phyloP scores from a whole-genome alignment of 2,797 vertebrate species.

The Mycteria americana region DNA sequence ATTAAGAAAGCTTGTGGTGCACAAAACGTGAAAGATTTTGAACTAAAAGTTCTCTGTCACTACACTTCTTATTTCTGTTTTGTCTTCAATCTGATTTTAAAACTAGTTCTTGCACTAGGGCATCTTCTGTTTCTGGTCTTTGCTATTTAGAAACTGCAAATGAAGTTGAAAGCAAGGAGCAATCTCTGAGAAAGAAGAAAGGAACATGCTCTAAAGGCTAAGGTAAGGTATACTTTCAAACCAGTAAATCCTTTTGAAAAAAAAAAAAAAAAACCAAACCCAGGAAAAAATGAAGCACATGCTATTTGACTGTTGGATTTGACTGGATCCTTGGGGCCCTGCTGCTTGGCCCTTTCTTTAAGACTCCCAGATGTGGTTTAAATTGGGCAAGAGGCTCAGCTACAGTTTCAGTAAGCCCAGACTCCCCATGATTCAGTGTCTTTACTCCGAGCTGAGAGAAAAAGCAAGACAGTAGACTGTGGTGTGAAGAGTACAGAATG shows the following conservation, averaged over 20 bases:
- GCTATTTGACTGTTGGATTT: neutral
- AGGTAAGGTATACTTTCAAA: neutral
- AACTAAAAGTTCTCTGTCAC: neutral
- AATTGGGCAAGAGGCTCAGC: neutral
- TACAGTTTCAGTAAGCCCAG: neutral
- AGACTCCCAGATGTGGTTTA: neutral
- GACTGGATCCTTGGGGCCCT: neutral
- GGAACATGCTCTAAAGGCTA: neutral
- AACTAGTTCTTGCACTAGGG: neutral
- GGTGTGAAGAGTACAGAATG: neutral
- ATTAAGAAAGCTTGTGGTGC: neutral
- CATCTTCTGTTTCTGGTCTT: neutral
- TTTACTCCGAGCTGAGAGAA: neutral
- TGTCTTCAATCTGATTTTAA: neutral
- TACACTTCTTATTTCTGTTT: neutral
- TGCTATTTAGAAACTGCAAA: neutral
- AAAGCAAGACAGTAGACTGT: neutral
- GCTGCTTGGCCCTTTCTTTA: neutral
- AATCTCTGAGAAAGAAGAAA: neutral
- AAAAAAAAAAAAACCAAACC: neutral
- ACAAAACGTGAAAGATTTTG: neutral
- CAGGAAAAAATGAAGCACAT: neutral
- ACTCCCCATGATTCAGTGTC: neutral
- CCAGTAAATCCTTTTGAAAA: neutral
- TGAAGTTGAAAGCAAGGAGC: neutral